Evolutionary conservation across 1,140 invertebrate genomes (phyloP).

Genomic region (Zelostemma sp.): DNA sequence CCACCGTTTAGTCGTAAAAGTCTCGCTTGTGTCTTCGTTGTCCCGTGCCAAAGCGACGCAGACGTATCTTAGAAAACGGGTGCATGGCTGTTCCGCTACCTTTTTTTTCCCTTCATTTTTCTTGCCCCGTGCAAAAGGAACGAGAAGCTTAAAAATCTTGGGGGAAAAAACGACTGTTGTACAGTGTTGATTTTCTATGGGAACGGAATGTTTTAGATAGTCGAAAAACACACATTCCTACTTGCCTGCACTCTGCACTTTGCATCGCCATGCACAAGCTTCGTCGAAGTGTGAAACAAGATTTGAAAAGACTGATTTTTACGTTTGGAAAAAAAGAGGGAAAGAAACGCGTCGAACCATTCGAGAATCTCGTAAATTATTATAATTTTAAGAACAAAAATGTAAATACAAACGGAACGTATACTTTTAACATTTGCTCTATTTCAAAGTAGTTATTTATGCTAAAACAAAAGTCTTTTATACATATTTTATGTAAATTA

Average conservation of each 20-base stretch:
- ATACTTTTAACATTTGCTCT: too few species aligned
- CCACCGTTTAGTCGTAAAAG: constrained; percentile 70
- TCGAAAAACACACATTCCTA: constrained; percentile 35
- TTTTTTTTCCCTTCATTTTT: constrained; percentile 33
- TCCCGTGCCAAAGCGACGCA: constrained; percentile 25
- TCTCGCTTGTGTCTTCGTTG: constrained; percentile 42
- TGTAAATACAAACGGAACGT: constrained; percentile 32
- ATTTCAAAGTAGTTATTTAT: too few species aligned
- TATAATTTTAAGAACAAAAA: constrained; percentile 7
- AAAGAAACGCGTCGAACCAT: too few species aligned
- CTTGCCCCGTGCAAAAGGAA: constrained; percentile 9
- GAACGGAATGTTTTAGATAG: constrained; percentile 36
- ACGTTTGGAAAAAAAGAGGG: constrained; percentile 1
- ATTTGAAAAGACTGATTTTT: constrained; percentile 28
- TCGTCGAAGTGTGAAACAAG: constrained; percentile 26
- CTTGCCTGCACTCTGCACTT: constrained; percentile 41
- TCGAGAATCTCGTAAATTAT: too few species aligned
- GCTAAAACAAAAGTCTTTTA: too few species aligned
- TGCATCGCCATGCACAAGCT: constrained; percentile 54
- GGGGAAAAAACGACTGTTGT: too few species aligned
- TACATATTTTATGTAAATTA: too few species aligned
- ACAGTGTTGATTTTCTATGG: too few species aligned
- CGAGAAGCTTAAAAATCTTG: constrained; percentile 20
- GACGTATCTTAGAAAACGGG: constrained; percentile 46
- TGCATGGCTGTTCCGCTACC: constrained; percentile 60